These are phyloP conservation scores for Panthera leo DNA, from an alignment of 2,113 vertebrate genomes.

Conservation along the genomic window DNA sequence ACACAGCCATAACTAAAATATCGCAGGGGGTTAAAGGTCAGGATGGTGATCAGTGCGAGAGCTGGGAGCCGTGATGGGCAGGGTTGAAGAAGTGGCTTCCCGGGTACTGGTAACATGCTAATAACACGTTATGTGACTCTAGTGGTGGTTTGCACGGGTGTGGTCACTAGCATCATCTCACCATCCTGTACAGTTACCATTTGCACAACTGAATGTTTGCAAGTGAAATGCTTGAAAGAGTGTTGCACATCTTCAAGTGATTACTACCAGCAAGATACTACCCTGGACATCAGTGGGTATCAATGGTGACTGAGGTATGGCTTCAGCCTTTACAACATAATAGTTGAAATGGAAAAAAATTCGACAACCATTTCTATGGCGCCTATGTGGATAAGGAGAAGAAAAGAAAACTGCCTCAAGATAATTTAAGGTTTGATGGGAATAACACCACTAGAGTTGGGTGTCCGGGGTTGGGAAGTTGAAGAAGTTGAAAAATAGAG, in stretches of 20 bases:
- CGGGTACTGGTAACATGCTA: background rate
- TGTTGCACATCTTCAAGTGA: background rate
- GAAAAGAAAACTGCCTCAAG: background rate
- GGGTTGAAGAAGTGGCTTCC: background rate
- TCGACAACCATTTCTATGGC: background rate
- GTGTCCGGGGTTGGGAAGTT: background rate
- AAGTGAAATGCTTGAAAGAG: background rate
- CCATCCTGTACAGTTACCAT: background rate
- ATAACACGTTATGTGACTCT: background rate
- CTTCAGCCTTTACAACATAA: background rate
- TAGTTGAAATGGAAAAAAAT: background rate
- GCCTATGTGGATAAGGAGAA: background rate
- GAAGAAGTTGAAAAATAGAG: background rate
- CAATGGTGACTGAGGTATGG: background rate
- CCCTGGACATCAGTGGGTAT: background rate
- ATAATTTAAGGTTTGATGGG: background rate
- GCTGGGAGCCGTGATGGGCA: background rate
- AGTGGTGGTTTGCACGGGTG: background rate
- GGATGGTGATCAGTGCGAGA: background rate
- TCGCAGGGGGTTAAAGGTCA: background rate
- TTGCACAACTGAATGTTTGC: background rate
- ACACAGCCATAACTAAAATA: background rate
- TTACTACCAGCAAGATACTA: background rate
- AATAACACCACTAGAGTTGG: background rate
- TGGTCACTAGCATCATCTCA: background rate